Base-by-base conservation (phyloP, 2,888 invertebrate genomes). In the Drosophila lutescens region DNA sequence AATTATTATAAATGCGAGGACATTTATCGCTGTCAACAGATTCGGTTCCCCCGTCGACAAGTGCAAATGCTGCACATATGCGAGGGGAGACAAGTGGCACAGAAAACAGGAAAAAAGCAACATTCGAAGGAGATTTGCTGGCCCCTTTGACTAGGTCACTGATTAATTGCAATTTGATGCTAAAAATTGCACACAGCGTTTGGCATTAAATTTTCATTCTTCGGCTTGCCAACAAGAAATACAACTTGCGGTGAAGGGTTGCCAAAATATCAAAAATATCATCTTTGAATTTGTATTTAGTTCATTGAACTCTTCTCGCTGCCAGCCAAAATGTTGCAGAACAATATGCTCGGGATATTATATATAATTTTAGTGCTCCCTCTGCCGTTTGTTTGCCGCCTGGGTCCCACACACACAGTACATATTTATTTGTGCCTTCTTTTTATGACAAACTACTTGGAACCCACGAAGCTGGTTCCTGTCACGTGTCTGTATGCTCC, bases 1-100 rank as follows among this genome's bases (percentile, higher is more conserved):
- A 86, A 87, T 86, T 87, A 86, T 86, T 88, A 89, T 88, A 83
- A 89, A 89, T 86, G 88, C 77, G 73, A 43, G 76, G 73, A 78
- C 86, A 89, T 88, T 76, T 76, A 79, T 88, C 79, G 78, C 76
- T 79, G 84, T 80, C 83, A 76, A 34, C 67, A 50, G 55, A 1
- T 43, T 44, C 41, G 55, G 50, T 55, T 44, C 41, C 62, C 46
- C 43, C 60, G 59, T 36, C 62, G 60, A 43, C 59, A 63, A 53
- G 51, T 51, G 65, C 46, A 49, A 78, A 69, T 78, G 80, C 56
- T 65, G 80, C 78, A 76, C 55, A 67, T 23, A 50, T 55, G 65
- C 30, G 20, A 41, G 5, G 62, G 41, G 49, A 15, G 41, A 36
- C 41, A 49, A 59, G 62, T 56, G 59, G 62, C 49, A 59, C 59